Base-by-base conservation (phyloP, 2,797 vertebrate genomes). In the Tangara arthus region DNA sequence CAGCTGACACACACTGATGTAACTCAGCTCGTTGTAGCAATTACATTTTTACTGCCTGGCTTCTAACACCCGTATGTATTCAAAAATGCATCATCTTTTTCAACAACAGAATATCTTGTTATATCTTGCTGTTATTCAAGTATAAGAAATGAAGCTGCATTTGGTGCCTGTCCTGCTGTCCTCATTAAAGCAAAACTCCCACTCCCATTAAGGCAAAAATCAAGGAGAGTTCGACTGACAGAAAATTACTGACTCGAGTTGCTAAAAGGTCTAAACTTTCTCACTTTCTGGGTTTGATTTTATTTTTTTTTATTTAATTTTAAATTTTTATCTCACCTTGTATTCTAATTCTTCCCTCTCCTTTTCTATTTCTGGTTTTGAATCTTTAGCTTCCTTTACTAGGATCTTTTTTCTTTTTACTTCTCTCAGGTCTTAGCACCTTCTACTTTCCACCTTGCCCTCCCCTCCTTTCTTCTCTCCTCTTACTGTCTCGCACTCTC, bases 151-250 rank as follows among this genome's bases (percentile, higher is more conserved):
- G 60, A 78, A 92, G 30, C 69, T 91, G 44, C 63, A 18, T 94
- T 96, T 95, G 56, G 34, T 78, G 65, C 65, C 57, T 88, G 7
- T 76, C 24, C 50, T 70, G 37, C 89, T 86, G 89, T 91, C 59
- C 91, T 93, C 70, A 82, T 96, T 93, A 91, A 92, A 82, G 66
- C 93, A 91, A 80, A 94, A 69, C 63, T 94, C 85, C 80, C 52
- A 87, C 87, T 64, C 34, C 24, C 34, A 37, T 59, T 59, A 27
- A 27, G 34, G 56, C 24, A 9, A 90, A 91, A 86, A 83, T 94
- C 66, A 73, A 82, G 70, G 59, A 80, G 69, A 70, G 52, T 88
- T 88, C 66, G 27, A 14, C 59, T 90, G 34, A 70, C 47, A 60
- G 70, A 87, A 59, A 75, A 57, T 79, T 89, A 86, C 77, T 60